Evolutionary conservation across 2,113 vertebrate species (phyloP).

Genomic region (Serranochromis macrocephalus): DNA sequence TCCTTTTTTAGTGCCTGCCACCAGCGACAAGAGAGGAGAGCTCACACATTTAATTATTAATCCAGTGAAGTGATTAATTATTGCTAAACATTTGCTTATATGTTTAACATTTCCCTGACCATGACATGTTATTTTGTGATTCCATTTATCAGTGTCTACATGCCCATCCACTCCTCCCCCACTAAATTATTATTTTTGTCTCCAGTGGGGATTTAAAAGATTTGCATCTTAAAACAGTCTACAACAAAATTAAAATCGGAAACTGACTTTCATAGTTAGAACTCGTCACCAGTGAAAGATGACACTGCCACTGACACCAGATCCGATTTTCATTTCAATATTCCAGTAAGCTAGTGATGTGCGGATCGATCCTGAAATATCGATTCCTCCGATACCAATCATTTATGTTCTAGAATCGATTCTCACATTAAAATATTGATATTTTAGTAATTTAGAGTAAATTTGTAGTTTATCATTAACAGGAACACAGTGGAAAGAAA

Average conservation of each 20-base stretch:
- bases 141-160: neutral
- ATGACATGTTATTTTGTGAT: neutral
- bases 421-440: too few relatives aligned
- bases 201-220: neutral
- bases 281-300: neutral
- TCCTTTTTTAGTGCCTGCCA: neutral
- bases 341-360: neutral
- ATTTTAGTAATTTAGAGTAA: too few relatives aligned
- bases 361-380: too few relatives aligned
- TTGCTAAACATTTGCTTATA: neutral
- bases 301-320: neutral
- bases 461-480: too few relatives aligned
- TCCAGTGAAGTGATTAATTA: neutral
- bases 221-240: neutral
- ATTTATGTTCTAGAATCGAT: too few relatives aligned
- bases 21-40: neutral
- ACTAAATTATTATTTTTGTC: neutral
- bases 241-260: neutral
- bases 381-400: too few relatives aligned
- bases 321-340: neutral
- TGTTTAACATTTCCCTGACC: neutral
- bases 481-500: too few relatives aligned
- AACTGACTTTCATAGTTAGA: neutral
- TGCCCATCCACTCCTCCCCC: neutral
- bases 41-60: neutral